Conservation (phyloP, 1,140 invertebrate genomes). For the Zaprionus taronus region DNA sequence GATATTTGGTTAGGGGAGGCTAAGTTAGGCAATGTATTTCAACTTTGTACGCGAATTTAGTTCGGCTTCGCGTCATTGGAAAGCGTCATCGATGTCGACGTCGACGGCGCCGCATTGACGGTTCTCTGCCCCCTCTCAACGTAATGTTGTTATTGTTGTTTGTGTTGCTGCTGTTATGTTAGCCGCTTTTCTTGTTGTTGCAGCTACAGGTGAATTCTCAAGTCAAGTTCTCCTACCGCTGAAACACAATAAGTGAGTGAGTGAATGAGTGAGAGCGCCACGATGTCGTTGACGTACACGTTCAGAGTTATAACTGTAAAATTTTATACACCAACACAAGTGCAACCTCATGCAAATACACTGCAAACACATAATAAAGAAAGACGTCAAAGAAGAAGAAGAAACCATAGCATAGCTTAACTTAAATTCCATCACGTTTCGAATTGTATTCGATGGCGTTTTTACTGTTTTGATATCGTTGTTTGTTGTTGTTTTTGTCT, state of each 20-base stretch:
- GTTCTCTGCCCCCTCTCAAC: slow-evolving; percentile 1
- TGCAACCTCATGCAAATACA: slow-evolving; percentile 72
- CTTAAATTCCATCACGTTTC: slow-evolving; percentile 74
- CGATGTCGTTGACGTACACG: slow-evolving; percentile 33
- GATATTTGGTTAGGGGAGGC: slow-evolving; percentile 23
- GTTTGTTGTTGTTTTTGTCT: slow-evolving; percentile 38
- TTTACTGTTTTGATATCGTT: slow-evolving; percentile 36
- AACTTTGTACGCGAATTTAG: slow-evolving; percentile 56
- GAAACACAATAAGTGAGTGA: slow-evolving; percentile 37
- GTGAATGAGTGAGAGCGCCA: slow-evolving; percentile 36
- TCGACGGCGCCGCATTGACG: slow-evolving; percentile 58
- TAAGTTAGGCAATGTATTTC: slow-evolving; percentile 37
- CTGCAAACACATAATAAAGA: slow-evolving; percentile 46
- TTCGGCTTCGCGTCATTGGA: slow-evolving; percentile 52
- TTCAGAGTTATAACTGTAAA: slow-evolving; percentile 50
- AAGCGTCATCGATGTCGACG: slow-evolving; percentile 48
- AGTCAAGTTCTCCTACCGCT: slow-evolving; percentile 29
- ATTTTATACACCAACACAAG: slow-evolving; percentile 56
- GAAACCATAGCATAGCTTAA: slow-evolving; percentile 43
- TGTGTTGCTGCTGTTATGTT: slow-evolving; percentile 5
- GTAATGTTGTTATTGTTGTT: slow-evolving; percentile 5
- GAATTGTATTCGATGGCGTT: slow-evolving; percentile 43
- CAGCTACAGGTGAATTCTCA: slow-evolving; percentile 38
- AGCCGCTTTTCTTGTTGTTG: slow-evolving; percentile 2
- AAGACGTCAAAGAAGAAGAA: slow-evolving; percentile 9